Base-by-base conservation (phyloP, 1,140 invertebrate genomes). In the Halesus radiatus region DNA sequence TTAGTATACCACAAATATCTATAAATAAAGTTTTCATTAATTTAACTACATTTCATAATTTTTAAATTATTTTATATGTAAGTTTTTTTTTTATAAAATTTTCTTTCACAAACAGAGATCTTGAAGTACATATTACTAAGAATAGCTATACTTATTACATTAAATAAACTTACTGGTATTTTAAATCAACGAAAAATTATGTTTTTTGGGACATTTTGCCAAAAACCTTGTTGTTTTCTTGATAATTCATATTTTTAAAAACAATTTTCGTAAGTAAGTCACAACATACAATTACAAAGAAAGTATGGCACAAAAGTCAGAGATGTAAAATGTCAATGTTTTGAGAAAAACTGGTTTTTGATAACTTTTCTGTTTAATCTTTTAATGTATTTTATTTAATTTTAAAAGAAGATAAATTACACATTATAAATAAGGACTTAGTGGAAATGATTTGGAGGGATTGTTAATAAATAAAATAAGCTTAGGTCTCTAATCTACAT, bases 401-500 rank as follows among this genome's bases (percentile, higher is more conserved):
- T 70, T 45, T 52, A 1, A 45, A 70, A 50, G 32, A 66, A 66
- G 26, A 29, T n/a, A 16, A 45, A 53, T 1, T 60, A 52, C 10
- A 58, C 16, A 75, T 22, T 58, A 32, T 3, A 75, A 58, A 2
- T 75, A 56, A 56, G 26, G 26, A 58, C 3, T 18, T 37, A 75
- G 45, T 50, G 29, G 52, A 75, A 75, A 20, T 56, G 29, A 56
- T 37, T 58, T 70, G 66, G 66, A 58, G 50, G 72, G 72, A 74
- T 56, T 29, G 22, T 64, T 50, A 64, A 76, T 62, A 58, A 76
- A 76, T 76, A 18, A 76, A 37, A 7, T 20, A 64, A 50, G n/a
- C 66, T 56, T 81, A 16, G 60, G 23, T 68, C 23, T 45, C 66
- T 53, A 79, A 32, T 45, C 56, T 58, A 54, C 23, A 80, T 26